Percentiles rank a stretch among this genome's conserved stretches.
Evolutionary conservation across 2,797 vertebrate species (phyloP).

Genomic region (Epinephelus malabaricus): DNA sequence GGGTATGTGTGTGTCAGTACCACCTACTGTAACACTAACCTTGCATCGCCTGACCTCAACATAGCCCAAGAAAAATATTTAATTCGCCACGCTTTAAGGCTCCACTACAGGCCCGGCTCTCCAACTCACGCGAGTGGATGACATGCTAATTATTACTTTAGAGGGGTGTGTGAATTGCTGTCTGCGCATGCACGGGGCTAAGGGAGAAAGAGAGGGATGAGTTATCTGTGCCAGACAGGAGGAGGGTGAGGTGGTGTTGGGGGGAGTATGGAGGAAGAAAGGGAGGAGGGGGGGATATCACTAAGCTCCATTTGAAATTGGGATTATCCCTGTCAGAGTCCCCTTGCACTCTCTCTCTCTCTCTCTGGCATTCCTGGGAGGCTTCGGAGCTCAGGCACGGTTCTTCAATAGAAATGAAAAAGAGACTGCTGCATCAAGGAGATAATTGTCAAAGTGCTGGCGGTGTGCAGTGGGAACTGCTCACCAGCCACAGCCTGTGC

Average conservation of each 20-base stretch:
- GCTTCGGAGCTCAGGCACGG: constrained; percentile 64
- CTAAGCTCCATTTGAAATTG: constrained; percentile 85
- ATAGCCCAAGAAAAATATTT: constrained; percentile 14
- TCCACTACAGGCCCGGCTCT: constrained; percentile 7
- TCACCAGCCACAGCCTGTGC: constrained; percentile 44
- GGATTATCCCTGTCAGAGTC: constrained; percentile 82
- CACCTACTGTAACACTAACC: constrained; percentile 38
- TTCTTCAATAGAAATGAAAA: constrained; percentile 57
- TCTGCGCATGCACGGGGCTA: constrained; percentile 50
- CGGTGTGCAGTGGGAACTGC: constrained; percentile 61
- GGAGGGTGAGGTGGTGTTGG: constrained; percentile 46
- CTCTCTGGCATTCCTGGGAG: constrained; percentile 76
- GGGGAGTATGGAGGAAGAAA: constrained; percentile 49
- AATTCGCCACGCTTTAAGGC: constrained; percentile 7
- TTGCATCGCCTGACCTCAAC: constrained; percentile 37
- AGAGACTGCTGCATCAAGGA: constrained; percentile 72
- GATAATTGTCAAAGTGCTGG: constrained; percentile 80
- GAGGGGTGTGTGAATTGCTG: constrained; percentile 19
- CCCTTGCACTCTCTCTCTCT: constrained; percentile 54
- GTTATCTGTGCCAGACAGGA: constrained; percentile 85
- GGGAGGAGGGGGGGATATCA: constrained; percentile 71
- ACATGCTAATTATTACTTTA: constrained; percentile 73
- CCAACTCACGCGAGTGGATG: constrained; percentile 43
- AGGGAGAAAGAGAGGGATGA: constrained; percentile 63
- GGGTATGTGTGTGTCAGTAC: constrained; percentile 26